Conservation (phyloP, 2,888 invertebrate species). For the Drosophila sordidula region DNA sequence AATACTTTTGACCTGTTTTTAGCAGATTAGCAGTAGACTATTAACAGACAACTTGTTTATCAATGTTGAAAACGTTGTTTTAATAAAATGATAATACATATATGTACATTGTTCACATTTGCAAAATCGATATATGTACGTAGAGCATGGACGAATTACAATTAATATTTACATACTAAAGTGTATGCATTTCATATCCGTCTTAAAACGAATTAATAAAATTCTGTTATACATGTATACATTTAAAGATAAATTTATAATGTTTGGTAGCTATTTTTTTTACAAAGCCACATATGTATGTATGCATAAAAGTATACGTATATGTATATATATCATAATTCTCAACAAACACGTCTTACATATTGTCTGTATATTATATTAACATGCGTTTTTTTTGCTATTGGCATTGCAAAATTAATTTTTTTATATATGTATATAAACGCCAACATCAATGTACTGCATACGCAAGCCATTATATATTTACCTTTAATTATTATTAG, state of each 20-base stretch:
- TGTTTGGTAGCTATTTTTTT: too few species aligned
- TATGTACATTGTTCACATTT: slow-evolving; percentile 5
- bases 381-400: background rate
- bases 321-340: too few species aligned
- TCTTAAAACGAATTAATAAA: background rate
- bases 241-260: background rate
- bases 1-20: too few species aligned
- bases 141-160: background rate
- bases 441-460: background rate
- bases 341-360: background rate
- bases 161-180: too few species aligned
- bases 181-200: too few species aligned
- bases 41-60: background rate
- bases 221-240: background rate
- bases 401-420: background rate
- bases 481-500: slow-evolving; percentile 4
- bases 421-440: background rate
- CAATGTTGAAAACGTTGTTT: background rate
- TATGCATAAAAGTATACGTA: too few species aligned
- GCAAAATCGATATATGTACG: slow-evolving; percentile 16
- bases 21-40: too few species aligned
- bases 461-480: slow-evolving; percentile 3
- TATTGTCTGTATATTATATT: background rate
- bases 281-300: too few species aligned
- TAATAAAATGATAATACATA: background rate